Conservation (phyloP, 2,797 vertebrate species). For the Hirundo rustica region DNA sequence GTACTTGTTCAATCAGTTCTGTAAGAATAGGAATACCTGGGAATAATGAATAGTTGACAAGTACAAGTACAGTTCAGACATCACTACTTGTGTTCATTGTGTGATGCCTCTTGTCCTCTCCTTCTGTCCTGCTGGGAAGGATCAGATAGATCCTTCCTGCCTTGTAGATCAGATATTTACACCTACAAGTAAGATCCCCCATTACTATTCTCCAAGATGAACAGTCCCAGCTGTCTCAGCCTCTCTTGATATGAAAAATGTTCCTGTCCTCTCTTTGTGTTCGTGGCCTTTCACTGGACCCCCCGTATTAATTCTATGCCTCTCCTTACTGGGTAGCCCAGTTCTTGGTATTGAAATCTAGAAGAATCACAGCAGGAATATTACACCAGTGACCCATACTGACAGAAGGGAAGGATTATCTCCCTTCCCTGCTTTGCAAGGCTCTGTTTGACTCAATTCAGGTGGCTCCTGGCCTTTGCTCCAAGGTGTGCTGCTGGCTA, state of each 20-base stretch:
- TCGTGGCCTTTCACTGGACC: not conserved
- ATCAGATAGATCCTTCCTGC: no score
- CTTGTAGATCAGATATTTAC: not conserved
- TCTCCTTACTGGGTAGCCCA: not conserved
- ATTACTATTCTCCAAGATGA: not conserved
- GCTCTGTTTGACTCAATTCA: not conserved
- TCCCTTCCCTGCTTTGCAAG: not conserved
- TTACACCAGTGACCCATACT: not conserved
- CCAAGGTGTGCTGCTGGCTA: not conserved
- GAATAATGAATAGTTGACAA: not conserved
- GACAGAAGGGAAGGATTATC: not conserved
- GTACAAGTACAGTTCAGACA: not conserved
- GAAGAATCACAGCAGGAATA: no score
- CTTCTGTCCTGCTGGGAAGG: not conserved
- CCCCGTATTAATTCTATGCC: not conserved
- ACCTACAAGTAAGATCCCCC: not conserved
- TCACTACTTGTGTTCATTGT: not conserved
- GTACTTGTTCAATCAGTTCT: not conserved
- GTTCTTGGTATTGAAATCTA: not conserved
- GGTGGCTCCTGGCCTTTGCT: not conserved
- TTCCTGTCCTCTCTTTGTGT: not conserved
- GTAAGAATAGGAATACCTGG: not conserved
- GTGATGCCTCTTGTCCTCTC: not conserved
- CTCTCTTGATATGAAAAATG: not conserved
- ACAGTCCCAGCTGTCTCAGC: not conserved